A percentile compares a stretch with the other conserved stretches of the same genome.
phyloP scores from a whole-genome alignment of 2,888 invertebrate genomes.

The Folsomia manolachei region DNA sequence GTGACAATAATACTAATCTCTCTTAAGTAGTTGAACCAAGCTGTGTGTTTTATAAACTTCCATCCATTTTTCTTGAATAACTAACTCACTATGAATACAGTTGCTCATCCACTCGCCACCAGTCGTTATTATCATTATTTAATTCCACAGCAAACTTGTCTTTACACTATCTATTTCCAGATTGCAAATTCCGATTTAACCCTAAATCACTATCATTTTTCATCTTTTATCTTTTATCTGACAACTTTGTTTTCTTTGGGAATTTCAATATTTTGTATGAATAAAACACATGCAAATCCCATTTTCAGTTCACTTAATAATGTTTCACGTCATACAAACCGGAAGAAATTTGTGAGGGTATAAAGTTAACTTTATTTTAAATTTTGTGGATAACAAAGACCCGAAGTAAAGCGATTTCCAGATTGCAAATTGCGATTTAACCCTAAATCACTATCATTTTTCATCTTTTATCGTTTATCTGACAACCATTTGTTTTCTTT shows the following conservation, averaged over 20 bases:
- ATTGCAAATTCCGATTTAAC: neutral
- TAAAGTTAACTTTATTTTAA: neutral
- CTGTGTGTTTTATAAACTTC: conserved; percentile 3
- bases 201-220: neutral
- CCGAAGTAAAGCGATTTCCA: too few relatives aligned
- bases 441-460: neutral
- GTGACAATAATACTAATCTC: conserved; percentile 20
- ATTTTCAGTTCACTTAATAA: too few relatives aligned
- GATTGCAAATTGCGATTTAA: neutral
- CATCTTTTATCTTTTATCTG: conserved; percentile 3
- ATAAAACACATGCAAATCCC: too few relatives aligned
- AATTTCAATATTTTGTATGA: neutral
- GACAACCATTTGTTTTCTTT: neutral
- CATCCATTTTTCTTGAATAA: neutral
- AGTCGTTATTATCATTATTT: neutral
- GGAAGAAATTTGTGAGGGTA: neutral
- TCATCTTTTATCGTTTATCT: conserved; percentile 1
- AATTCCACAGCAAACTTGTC: neutral
- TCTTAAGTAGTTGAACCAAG: conserved; percentile 10
- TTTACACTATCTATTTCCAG: too few relatives aligned
- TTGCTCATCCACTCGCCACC: neutral
- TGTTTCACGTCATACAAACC: neutral
- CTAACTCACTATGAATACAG: too few relatives aligned
- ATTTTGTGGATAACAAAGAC: neutral
- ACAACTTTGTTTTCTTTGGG: neutral